These are phyloP conservation scores for Ophraella communa DNA, from an alignment of 2,888 invertebrate species.

Conservation along the genomic window DNA sequence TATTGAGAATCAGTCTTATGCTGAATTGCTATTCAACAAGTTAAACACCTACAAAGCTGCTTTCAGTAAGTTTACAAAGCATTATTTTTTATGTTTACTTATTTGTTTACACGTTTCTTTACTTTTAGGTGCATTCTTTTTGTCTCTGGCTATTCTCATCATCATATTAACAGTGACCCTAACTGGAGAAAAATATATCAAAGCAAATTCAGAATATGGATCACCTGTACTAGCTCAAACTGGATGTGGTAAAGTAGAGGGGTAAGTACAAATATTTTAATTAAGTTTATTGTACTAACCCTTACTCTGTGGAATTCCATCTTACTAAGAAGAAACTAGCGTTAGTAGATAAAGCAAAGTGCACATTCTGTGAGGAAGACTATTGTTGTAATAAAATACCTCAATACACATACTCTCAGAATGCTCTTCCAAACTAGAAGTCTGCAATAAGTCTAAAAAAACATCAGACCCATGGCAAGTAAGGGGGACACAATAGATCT, in stretches of 20 bases:
- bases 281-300: too few relatives aligned
- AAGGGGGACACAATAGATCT: neutral
- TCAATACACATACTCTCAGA: too few relatives aligned
- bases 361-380: too few relatives aligned
- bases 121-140: slow-evolving; percentile 62
- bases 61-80: slow-evolving; percentile 62
- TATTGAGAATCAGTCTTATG: slow-evolving; percentile 59
- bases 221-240: slow-evolving; percentile 76
- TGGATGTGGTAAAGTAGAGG: slow-evolving; percentile 80
- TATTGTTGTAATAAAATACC: too few relatives aligned
- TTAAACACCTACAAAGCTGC: slow-evolving; percentile 72
- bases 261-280: slow-evolving; percentile 64
- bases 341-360: too few relatives aligned
- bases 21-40: slow-evolving; percentile 64
- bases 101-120: neutral
- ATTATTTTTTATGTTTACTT: neutral
- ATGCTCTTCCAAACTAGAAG: too few relatives aligned
- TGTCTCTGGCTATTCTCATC: slow-evolving; percentile 68
- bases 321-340: too few relatives aligned
- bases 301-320: too few relatives aligned
- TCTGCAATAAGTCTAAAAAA: too few relatives aligned
- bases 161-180: slow-evolving; percentile 71
- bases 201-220: slow-evolving; percentile 71
- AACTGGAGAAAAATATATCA: slow-evolving; percentile 60
- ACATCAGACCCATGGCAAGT: too few relatives aligned